Conservation (phyloP, 2,113 vertebrate genomes). For the Morone chrysops region DNA sequence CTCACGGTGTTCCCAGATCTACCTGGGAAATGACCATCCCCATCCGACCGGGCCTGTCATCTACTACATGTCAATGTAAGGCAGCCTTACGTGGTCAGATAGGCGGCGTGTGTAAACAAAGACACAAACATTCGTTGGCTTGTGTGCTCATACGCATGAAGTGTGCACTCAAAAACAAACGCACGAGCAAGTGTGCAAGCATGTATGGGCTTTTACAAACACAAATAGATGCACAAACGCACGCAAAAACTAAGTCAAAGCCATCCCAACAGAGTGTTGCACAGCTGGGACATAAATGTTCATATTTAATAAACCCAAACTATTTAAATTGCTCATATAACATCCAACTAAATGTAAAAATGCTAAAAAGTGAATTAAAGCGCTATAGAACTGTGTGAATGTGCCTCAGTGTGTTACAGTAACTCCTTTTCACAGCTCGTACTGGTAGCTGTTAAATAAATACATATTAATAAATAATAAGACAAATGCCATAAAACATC, state of each 20-base stretch:
- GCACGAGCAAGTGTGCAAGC: slow-evolving; percentile 8
- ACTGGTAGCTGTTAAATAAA: slow-evolving; percentile 21
- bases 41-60: slow-evolving; percentile 69
- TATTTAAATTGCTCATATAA: neutral
- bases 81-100: slow-evolving; percentile 57
- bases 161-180: neutral
- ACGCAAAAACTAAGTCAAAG: neutral
- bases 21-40: slow-evolving; percentile 82
- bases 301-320: neutral
- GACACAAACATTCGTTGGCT: slow-evolving; percentile 16
- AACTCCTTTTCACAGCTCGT: neutral
- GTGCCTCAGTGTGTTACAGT: neutral
- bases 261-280: neutral
- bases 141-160: neutral
- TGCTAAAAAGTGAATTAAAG: neutral
- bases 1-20: slow-evolving; percentile 70
- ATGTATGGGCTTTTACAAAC: neutral
- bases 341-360: neutral
- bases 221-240: too few relatives aligned
- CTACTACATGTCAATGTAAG: slow-evolving; percentile 62
- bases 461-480: slow-evolving; percentile 18
- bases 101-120: slow-evolving; percentile 57
- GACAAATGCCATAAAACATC: slow-evolving; percentile 23
- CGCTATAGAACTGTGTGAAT: neutral
- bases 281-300: neutral